Conservation (phyloP, 1,140 invertebrate genomes). For the Stegodyphus mimosarum region DNA sequence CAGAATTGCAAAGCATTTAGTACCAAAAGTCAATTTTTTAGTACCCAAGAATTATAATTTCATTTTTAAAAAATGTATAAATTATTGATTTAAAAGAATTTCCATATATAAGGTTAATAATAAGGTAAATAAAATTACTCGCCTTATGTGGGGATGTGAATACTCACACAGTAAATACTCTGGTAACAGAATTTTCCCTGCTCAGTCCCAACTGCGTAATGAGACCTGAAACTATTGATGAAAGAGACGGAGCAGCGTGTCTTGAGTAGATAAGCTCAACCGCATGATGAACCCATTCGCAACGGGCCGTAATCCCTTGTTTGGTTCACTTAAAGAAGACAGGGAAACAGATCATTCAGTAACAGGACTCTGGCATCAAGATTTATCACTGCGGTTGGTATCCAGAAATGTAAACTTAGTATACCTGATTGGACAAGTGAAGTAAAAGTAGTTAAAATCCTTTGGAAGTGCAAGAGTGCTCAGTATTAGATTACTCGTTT, state of each 20-base stretch:
- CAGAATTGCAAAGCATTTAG: too few species aligned
- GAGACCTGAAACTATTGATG: neutral
- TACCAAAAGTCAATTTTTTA: too few species aligned
- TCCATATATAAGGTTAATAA: too few species aligned
- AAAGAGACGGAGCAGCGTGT: neutral
- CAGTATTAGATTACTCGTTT: too few species aligned
- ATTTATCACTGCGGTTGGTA: neutral
- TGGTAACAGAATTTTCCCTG: neutral
- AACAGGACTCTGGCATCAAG: neutral
- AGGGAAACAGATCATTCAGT: conserved; percentile 1
- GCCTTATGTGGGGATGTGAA: too few species aligned
- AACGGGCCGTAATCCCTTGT: conserved; percentile 17
- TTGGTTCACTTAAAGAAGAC: conserved; percentile 46
- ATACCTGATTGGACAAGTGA: neutral
- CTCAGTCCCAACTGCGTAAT: neutral
- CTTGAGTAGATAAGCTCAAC: conserved; percentile 33
- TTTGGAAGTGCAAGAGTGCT: too few species aligned
- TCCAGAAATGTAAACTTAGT: neutral
- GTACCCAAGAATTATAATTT: too few species aligned
- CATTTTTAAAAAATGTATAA: too few species aligned
- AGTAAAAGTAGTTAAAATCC: too few species aligned
- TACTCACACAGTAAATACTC: neutral
- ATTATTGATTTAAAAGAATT: too few species aligned
- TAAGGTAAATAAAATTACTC: too few species aligned
- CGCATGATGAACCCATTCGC: conserved; percentile 10